Evolutionary conservation across 2,113 vertebrate genomes (phyloP).

Genomic region (Chaetodon auriga): DNA sequence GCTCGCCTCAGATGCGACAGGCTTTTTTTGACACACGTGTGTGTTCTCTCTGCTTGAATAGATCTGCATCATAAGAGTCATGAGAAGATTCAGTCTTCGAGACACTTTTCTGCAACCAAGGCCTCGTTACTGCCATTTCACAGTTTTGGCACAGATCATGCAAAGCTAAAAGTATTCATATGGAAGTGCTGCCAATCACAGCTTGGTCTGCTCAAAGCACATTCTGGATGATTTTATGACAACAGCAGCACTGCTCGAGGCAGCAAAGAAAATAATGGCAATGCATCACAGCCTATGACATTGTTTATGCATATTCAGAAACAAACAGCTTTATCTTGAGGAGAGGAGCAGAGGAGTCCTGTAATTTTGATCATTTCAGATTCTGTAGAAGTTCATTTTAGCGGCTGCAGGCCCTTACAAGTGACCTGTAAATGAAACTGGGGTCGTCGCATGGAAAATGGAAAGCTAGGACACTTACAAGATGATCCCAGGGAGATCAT

Average conservation of each 20-base stretch:
- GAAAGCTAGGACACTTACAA: constrained; percentile 43
- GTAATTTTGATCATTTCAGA: constrained; percentile 16
- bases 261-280: background rate
- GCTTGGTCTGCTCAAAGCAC: background rate
- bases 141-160: constrained; percentile 3
- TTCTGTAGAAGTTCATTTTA: background rate
- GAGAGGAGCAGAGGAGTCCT: background rate
- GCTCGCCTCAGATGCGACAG: background rate
- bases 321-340: background rate
- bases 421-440: too few species aligned
- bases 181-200: constrained; percentile 4
- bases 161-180: constrained; percentile 6
- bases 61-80: background rate
- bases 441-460: constrained; percentile 40
- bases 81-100: background rate
- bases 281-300: background rate
- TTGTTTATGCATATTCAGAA: background rate
- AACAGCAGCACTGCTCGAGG: constrained; percentile 6
- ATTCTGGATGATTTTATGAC: background rate
- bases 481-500: constrained; percentile 52
- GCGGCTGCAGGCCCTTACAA: too few species aligned
- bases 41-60: background rate
- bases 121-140: background rate
- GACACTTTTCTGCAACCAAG: background rate
- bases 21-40: background rate